Evolutionary conservation across 2,888 invertebrate species (phyloP).

Genomic region (Synergus gifuensis): DNA sequence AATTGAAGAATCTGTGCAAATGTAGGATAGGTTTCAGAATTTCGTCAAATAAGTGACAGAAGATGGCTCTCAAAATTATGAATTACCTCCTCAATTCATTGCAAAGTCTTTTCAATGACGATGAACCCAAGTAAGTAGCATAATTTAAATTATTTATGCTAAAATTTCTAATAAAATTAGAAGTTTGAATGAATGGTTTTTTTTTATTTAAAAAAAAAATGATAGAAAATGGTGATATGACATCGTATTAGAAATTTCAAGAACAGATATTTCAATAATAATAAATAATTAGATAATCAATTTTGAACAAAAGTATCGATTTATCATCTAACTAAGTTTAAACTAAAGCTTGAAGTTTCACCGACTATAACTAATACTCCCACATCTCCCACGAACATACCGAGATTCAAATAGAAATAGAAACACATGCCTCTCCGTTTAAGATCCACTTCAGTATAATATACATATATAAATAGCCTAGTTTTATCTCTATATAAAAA

Average conservation of each 20-base stretch:
- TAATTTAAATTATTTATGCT: neutral
- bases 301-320: neutral
- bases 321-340: neutral
- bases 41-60: neutral
- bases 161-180: neutral
- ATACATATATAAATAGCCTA: neutral
- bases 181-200: neutral
- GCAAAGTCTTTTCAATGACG: conserved; percentile 2
- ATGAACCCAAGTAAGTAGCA: conserved; percentile 8
- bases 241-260: neutral
- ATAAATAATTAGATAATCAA: neutral
- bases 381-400: conserved; percentile 70
- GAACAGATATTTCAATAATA: neutral
- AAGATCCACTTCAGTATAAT: conserved; percentile 47
- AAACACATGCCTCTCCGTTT: conserved; percentile 69
- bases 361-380: conserved; percentile 54
- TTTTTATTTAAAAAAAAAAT: too few species aligned
- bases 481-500: conserved; percentile 23
- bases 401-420: conserved; percentile 72
- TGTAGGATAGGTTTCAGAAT: neutral
- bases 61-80: neutral
- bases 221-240: too few species aligned
- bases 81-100: neutral
- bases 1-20: neutral
- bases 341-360: too few species aligned